Percentiles rank a stretch among this genome's conserved stretches.
These are phyloP conservation scores for Hypselothyrea guttata DNA, from an alignment of 2,888 invertebrate species.

Conservation along the genomic window DNA sequence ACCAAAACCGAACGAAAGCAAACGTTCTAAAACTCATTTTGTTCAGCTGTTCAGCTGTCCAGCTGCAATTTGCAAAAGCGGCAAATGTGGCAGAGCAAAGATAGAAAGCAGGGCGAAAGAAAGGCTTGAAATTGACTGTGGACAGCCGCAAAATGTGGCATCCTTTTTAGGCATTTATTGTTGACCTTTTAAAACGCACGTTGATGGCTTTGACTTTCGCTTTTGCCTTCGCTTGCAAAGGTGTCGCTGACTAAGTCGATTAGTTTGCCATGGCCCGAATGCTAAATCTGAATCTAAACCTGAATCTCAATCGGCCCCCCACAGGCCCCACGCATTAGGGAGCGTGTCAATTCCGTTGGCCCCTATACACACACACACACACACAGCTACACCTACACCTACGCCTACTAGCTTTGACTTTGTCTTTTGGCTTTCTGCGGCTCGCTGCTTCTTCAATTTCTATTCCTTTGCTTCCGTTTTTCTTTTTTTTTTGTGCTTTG, in stretches of 20 bases:
- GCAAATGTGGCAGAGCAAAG: constrained; percentile 3
- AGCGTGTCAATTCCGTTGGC: constrained; percentile 65
- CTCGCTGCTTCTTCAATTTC: constrained; percentile 22
- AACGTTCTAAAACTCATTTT: constrained; percentile 60
- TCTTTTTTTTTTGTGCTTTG: constrained; percentile 27
- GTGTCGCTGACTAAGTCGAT: constrained; percentile 74
- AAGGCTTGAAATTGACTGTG: constrained; percentile 14
- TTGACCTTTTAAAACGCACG: constrained; percentile 18
- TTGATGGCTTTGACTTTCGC: neutral
- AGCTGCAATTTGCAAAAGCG: constrained; percentile 43
- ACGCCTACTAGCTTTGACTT: constrained; percentile 14
- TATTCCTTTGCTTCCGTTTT: constrained; percentile 18
- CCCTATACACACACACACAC: constrained; percentile 44
- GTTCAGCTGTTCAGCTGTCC: constrained; percentile 54
- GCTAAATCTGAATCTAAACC: constrained; percentile 17
- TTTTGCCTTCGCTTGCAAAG: constrained; percentile 31
- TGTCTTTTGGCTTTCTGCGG: constrained; percentile 34
- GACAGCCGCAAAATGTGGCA: constrained; percentile 51
- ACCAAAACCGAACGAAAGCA: constrained; percentile 17
- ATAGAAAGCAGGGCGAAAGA: constrained; percentile 8
- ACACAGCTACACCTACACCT: constrained; percentile 23
- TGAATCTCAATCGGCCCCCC: constrained; percentile 34
- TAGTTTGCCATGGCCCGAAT: constrained; percentile 43
- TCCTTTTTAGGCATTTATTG: constrained; percentile 33
- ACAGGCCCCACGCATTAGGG: constrained; percentile 63